phyloP scores from a whole-genome alignment of 35 echinoderm and acorn worm genomes.

The Diadema setosum region DNA sequence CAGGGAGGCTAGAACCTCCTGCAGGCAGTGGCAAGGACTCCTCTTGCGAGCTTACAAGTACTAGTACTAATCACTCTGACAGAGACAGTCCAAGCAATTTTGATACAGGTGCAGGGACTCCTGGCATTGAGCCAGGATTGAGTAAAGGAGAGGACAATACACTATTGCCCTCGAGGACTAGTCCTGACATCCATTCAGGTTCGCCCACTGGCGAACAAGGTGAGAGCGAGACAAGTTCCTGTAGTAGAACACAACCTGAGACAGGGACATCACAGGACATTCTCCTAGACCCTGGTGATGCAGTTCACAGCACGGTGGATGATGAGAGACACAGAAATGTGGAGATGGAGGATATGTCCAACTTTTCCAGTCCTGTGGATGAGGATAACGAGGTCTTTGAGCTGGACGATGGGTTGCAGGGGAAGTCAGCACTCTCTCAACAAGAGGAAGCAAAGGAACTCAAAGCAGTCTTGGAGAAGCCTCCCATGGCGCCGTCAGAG shows the following conservation, averaged over 20 bases:
- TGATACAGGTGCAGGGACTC: neutral
- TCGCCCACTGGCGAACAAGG: neutral
- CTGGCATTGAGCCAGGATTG: neutral
- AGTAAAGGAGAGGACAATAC: neutral
- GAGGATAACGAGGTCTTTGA: neutral
- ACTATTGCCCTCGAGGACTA: neutral
- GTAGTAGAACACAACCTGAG: neutral
- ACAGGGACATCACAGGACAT: too few species aligned
- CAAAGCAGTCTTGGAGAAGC: neutral
- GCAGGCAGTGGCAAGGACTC: neutral
- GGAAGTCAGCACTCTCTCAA: neutral
- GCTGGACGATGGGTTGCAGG: neutral
- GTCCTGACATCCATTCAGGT: neutral
- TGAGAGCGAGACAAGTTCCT: neutral
- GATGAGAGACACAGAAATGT: neutral
- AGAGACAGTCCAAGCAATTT: neutral
- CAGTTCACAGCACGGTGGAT: too few species aligned
- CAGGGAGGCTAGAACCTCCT: neutral
- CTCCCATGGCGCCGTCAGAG: neutral
- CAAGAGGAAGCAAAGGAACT: too few species aligned
- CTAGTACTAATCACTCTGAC: neutral
- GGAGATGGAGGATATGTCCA: neutral
- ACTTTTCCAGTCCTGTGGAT: neutral
- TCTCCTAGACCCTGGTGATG: too few species aligned
- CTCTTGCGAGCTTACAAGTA: neutral